Base-by-base conservation (phyloP, 2,888 invertebrate species). In the Pterobdella sp. region DNA sequence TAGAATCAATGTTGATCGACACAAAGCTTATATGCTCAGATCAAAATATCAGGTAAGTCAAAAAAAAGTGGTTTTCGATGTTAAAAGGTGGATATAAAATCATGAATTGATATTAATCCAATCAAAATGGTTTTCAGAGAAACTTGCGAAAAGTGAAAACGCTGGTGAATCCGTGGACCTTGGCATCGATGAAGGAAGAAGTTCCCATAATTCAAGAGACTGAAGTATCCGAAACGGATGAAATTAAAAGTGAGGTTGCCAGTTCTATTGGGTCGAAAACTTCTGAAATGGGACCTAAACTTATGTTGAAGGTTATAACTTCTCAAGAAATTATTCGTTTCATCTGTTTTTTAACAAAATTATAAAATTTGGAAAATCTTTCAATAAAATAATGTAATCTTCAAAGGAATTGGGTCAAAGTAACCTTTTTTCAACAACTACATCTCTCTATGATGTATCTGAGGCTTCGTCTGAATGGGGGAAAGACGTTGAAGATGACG, bases 401-500 rank as follows among this genome's bases (percentile, higher is more conserved):
- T 63, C 70, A 14, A 68, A 77, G 77, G 73, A 76, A 31, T 73
- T 77, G 72, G 77, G 77, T 36, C 77, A 76, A 3, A 67, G 73
- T 14, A 74, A 73, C 29, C 34, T 72, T 1, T 52, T 76, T 0
- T 74, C 75, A 34, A 73, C 74, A 10, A 74, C 65, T 10, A 72
- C 77, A 7, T 75, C 77, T 4, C 74, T 76, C 7, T 67, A 72
- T 0, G 72, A 73, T 36, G 78, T 77, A 7, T 76, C 76, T 1
- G 77, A 73, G 22, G 56, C 72, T 0, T 73, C 76, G 14, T 76
- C 77, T 22, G 78, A 78, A 65, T 78, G 77, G 77, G 78, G 76
- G 64, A 80, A 81, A 36, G 80, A 82, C 73, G 82, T 79, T 70
- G 78, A 81, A 68, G 82, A 82, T 68, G 81, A 82, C 64, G 81